These are phyloP conservation scores for Ridgeia piscesae DNA, from an alignment of 1,140 invertebrate genomes.

Conservation along the genomic window DNA sequence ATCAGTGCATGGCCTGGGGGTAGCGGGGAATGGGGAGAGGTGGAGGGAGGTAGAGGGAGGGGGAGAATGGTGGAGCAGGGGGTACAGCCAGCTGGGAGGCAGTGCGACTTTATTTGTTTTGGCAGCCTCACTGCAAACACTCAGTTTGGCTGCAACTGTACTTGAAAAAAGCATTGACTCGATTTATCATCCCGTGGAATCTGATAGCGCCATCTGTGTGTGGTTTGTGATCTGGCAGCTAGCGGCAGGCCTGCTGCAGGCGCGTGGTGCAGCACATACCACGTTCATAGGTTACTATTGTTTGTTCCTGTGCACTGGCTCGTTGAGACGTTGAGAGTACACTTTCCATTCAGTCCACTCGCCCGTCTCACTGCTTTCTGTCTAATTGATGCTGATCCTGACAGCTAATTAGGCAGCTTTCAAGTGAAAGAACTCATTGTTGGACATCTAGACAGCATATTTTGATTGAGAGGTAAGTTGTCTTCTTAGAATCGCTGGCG, in stretches of 20 bases:
- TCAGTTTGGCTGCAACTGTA: neutral
- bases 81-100: neutral
- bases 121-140: neutral
- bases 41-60: neutral
- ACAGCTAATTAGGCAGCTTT: neutral
- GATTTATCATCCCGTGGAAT: neutral
- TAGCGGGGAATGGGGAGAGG: neutral
- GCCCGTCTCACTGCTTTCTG: neutral
- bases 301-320: neutral
- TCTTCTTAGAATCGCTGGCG: neutral
- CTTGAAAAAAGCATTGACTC: neutral
- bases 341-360: neutral
- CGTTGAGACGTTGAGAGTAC: neutral
- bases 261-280: neutral
- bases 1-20: neutral
- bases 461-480: neutral
- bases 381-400: neutral
- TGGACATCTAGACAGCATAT: neutral
- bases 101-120: neutral
- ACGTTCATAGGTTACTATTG: slow-evolving; percentile 1
- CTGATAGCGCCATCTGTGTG: neutral
- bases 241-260: neutral
- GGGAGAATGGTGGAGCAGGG: neutral
- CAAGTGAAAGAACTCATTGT: neutral
- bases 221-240: neutral